Conservation (phyloP, 2,888 invertebrate species). For the Luperina nickerlii region DNA sequence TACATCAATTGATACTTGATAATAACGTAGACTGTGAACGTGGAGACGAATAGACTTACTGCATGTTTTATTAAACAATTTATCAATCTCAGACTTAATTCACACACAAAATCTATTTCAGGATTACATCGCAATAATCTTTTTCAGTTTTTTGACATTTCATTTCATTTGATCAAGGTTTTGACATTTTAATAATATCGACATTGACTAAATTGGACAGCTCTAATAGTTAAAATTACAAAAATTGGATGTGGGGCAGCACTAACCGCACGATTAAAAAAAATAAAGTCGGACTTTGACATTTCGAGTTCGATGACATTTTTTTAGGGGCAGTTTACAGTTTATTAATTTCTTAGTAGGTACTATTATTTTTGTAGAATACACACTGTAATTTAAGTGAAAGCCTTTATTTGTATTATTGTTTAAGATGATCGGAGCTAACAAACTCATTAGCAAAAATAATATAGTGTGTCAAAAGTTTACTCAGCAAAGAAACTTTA, state of each 20-base stretch:
- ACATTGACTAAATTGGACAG: slow-evolving; percentile 29
- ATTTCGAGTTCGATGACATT: slow-evolving; percentile 44
- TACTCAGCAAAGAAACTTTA: slow-evolving; percentile 50
- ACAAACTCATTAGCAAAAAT: slow-evolving; percentile 64
- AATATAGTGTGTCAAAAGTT: slow-evolving; percentile 53
- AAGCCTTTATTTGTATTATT: background rate
- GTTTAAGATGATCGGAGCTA: slow-evolving; percentile 69
- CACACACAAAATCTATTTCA: slow-evolving; percentile 36
- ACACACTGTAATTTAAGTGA: slow-evolving; percentile 13
- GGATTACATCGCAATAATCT: slow-evolving; percentile 33
- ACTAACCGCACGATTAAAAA: background rate
- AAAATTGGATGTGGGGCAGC: background rate
- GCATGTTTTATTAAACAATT: slow-evolving; percentile 3
- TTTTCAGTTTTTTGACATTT: slow-evolving; percentile 36
- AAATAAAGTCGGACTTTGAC: slow-evolving; percentile 33
- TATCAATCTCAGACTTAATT: slow-evolving; percentile 6
- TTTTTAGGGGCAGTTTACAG: background rate
- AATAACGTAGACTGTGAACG: background rate
- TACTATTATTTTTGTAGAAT: slow-evolving; percentile 26
- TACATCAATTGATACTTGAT: slow-evolving; percentile 29
- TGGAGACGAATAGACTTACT: slow-evolving; percentile 32
- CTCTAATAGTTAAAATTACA: background rate
- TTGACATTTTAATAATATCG: slow-evolving; percentile 34
- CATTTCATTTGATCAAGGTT: background rate
- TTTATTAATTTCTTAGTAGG: slow-evolving; percentile 14